Base-by-base conservation (phyloP, 2,888 invertebrate genomes). In the Drosophila falleni region DNA sequence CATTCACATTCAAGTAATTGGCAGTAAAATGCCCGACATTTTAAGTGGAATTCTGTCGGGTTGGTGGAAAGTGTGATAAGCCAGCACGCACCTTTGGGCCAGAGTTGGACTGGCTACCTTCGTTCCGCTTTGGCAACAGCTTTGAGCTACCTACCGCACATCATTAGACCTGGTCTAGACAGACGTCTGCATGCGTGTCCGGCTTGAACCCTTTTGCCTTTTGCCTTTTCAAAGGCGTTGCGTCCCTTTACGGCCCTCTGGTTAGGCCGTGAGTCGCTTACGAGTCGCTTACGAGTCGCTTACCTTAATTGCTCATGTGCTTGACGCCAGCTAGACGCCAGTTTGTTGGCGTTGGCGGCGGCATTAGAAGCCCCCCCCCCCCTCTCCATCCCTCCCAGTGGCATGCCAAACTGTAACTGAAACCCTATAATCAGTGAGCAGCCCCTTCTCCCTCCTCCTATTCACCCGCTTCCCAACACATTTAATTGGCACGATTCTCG, bases 91-190 rank as follows among this genome's bases (percentile, higher is more conserved):
- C 80, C 65, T 23, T 23, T n/a, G 2, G 15, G 37, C 31, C 37
- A 13, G 16, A 29, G 29, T 35, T 56, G 19, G 50, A 54, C 54
- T 74, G 50, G 58, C 54, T 74, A 47, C 74, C 49, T 66, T 41
- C 54, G 63, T 67, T 67, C 51, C 65, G 65, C 62, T 10, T 62
- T 53, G 44, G 49, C 56, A 42, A 55, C 33, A 39, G 51, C 42
- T 49, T 16, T 26, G 15, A 13, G 41, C 65, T 86, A 88, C 89
- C 87, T 84, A 86, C 87, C 87, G 81, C 88, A 82, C 70, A 87
- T 87, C 81, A 78, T 88, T 88, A 87, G 81, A 71, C 72, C 55
- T 54, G 64, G 84, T 85, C 84, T 85, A 85, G 84, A 85, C 84
- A 58, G 60, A 37, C 54, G 86, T 78, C 85, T 81, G 88, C 81